Evolutionary conservation across 2,888 invertebrate species (phyloP), one percentile per base, ranked within the genome.

Genomic region (Polydrusus cervinus): DNA sequence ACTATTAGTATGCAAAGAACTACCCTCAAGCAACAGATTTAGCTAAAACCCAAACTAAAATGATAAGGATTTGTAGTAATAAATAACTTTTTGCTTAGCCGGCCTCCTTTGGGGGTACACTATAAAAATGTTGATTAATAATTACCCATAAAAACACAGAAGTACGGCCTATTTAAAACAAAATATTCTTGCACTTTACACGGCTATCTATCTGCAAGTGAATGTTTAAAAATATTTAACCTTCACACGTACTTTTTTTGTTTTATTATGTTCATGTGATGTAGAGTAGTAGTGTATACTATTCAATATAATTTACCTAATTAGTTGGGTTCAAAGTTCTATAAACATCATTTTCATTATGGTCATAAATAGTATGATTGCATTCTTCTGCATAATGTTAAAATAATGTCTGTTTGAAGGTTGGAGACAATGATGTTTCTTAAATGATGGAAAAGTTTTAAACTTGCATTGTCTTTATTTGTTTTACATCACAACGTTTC

Each of bases 321-420:
- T 64, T 64, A 64, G 18, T n/a, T 11, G 16, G 10, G 64, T 45
- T 64, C 64, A 64, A 49, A 25, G 64, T 64, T 64, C 40, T 64
- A n/a, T 47, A 64, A 49, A 64, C 30, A 64, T 45, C 25, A 18
- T 34, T 34, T 34, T 34, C 8, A 8, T 45, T 38, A 62, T 25
- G 18, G 38, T 18, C 38, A 11, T 38, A 38, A 18, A 57, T 57
- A 57, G 8, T 18, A 14, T 1, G 14, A 34, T 34, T 60, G 57
- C 18, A 34, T 60, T 60, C 10, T 38, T 14, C 11, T 16, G 38
- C 57, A 60, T 60, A 38, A 18, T n/a, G 38, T 38, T n/a, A 18
- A 5, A 34, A 34, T 34, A 34, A 34, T 34, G 34, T 3, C 7
- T 6, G 34, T 34, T 25, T 25, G 25, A 25, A 25, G 5, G 25